Evolutionary conservation across 2,888 invertebrate species (phyloP).

Genomic region (Hypolimnas misippus): DNA sequence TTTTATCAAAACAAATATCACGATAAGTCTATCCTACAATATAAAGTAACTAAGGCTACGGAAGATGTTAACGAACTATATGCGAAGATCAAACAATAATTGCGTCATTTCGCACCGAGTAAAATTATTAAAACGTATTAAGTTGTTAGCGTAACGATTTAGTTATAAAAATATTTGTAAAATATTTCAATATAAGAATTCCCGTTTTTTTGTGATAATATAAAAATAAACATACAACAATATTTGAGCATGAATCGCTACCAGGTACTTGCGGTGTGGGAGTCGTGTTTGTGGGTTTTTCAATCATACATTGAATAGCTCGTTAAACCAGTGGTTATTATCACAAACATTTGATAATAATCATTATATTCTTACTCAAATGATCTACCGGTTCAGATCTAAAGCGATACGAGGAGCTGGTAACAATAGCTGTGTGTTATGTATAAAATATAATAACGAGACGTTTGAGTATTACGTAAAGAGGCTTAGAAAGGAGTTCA

Average conservation of each 20-base stretch:
- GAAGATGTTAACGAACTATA: constrained; percentile 24
- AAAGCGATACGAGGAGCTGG: neutral
- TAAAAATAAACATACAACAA: neutral
- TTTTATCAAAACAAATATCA: too few relatives aligned
- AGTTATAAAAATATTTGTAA: neutral
- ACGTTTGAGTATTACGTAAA: too few relatives aligned
- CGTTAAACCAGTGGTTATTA: neutral
- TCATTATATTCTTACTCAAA: neutral
- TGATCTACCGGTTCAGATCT: neutral
- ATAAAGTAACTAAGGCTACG: neutral
- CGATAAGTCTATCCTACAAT: neutral
- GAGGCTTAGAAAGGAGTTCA: too few relatives aligned
- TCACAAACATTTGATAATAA: neutral
- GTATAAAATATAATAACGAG: too few relatives aligned
- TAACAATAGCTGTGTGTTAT: too few relatives aligned
- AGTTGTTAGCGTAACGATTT: neutral
- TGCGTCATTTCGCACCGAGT: constrained; percentile 16
- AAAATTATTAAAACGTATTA: neutral
- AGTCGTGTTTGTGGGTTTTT: constrained; percentile 6
- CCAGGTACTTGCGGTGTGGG: constrained; percentile 4
- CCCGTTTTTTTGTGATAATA: too few relatives aligned
- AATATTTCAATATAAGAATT: neutral
- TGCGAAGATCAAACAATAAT: constrained; percentile 21
- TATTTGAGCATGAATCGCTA: neutral
- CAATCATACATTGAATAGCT: neutral